Base-by-base conservation (phyloP, 2,113 vertebrate genomes). In the Psephotus haematonotus region DNA sequence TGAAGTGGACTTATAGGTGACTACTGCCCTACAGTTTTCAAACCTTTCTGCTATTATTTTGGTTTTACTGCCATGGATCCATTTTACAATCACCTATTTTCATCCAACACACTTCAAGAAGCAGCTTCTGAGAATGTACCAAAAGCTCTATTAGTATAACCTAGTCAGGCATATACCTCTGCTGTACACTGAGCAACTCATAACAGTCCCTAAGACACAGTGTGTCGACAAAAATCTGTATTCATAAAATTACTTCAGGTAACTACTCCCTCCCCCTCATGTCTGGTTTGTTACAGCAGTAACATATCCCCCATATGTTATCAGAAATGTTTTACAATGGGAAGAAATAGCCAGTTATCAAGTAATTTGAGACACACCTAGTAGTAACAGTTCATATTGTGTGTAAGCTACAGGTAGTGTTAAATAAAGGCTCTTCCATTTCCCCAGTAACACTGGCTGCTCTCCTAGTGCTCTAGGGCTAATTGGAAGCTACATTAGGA, bases 371-470 rank as follows among this genome's bases (percentile, higher is more conserved):
- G 22, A 59, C 31, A 71, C 27, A 71, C 2, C 19, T 10, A 35
- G 15, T 4, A 64, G 1, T 24, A 68, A 49, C 22, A 87, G 70
- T 13, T 75, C 17, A 27, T 11, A 25, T 0, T 7, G 33, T 2
- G 70, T 10, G 13, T 7, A 81, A 62, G 46, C 41, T 62, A 37
- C 33, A 77, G 62, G 31, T 18, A 85, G 31, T 3, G 9, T 65
- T 41, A 43, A 0, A n/a, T 9, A 80, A 69, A 76, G 17, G 52
- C 35, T 68, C 33, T 29, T 71, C 33, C 9, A 62, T 44, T 64
- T n/a, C 33, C 17, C 11, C 31, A 43, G 0, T 3, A 49, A 37
- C 44, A 49, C 23, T 1, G 2, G 6, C 15, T 80, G 3, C 53
- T 75, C 41, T 33, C 15, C 19, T 24, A 29, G 4, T 6, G 24